These are phyloP conservation scores for Apteryx owenii DNA, from an alignment of 2,113 vertebrate species.

Conservation along the genomic window DNA sequence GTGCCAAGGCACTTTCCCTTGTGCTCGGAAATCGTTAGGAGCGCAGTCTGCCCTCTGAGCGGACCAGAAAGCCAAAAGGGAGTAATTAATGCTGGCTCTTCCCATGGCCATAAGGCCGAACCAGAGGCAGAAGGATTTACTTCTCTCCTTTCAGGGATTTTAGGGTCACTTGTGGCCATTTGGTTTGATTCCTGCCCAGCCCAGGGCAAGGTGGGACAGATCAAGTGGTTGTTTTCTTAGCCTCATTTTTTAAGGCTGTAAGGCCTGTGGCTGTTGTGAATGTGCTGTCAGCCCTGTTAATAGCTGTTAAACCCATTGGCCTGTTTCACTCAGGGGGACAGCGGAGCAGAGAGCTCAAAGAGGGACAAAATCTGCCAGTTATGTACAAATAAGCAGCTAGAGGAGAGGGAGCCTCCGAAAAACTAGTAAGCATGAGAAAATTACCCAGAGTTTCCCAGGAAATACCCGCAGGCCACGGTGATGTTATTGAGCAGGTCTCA, in stretches of 20 bases:
- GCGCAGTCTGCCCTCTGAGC: background rate
- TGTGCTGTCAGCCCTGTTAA: background rate
- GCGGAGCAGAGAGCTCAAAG: background rate
- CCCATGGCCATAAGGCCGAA: background rate
- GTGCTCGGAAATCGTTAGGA: background rate
- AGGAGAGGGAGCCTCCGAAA: background rate
- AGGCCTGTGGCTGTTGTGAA: background rate
- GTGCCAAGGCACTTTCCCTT: accelerated
- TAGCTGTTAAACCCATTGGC: background rate
- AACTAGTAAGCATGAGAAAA: background rate
- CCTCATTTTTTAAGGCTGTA: accelerated
- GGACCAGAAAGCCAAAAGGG: background rate
- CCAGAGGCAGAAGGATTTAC: background rate
- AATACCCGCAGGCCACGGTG: accelerated
- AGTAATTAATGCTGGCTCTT: background rate
- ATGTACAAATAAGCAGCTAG: background rate
- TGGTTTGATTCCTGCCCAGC: background rate
- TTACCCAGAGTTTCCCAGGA: background rate
- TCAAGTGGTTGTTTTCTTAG: background rate
- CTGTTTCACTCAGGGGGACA: background rate
- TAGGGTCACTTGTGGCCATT: background rate
- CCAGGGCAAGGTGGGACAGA: background rate
- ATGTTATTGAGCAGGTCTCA: background rate
- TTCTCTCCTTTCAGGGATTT: background rate
- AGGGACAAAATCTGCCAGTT: background rate